Conservation (phyloP, 2,113 vertebrate genomes). For the Melanocharis versteri region DNA sequence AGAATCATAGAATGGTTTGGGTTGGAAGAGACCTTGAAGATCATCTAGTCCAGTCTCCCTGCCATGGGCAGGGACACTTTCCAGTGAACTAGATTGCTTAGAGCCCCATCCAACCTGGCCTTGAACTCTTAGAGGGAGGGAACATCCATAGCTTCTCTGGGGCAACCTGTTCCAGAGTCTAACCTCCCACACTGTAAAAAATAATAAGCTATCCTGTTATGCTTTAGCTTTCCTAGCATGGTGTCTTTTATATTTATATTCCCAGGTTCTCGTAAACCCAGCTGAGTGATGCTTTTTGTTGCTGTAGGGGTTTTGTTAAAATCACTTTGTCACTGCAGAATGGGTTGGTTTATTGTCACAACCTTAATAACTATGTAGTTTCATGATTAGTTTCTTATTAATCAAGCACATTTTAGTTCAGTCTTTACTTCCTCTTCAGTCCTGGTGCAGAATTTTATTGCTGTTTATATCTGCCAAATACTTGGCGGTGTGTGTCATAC, state of each 20-base stretch:
- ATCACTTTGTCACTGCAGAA: background rate
- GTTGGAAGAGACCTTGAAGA: background rate
- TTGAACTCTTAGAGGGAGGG: background rate
- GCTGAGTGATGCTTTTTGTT: background rate
- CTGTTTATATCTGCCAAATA: background rate
- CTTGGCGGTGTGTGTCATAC: background rate
- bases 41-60: too few relatives aligned
- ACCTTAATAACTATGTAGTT: background rate
- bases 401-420: background rate
- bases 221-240: background rate
- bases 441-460: background rate
- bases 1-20: background rate
- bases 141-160: background rate
- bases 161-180: background rate
- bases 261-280: background rate
- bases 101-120: background rate
- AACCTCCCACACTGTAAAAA: background rate
- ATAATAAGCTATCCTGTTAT: background rate
- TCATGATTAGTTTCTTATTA: background rate
- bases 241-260: background rate
- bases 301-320: background rate
- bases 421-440: background rate
- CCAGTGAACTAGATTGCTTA: background rate
- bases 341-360: background rate
- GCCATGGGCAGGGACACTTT: background rate